These are phyloP conservation scores for Chalcosyrphus nemorum DNA, from an alignment of 2,888 invertebrate genomes.

Conservation along the genomic window DNA sequence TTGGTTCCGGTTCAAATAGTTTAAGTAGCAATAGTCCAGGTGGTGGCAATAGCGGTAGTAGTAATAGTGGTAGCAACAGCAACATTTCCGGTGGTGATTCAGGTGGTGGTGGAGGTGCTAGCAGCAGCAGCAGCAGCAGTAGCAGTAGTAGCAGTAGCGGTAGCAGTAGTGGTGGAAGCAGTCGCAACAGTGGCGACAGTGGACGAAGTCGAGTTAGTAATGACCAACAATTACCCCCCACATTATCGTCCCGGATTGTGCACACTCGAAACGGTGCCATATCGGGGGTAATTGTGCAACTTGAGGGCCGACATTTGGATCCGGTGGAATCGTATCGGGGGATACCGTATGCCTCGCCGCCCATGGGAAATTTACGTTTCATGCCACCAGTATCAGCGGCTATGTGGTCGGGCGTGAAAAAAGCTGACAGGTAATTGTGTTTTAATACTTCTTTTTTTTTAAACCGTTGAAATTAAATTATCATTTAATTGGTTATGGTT, in stretches of 20 bases:
- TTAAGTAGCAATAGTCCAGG: conserved; percentile 65
- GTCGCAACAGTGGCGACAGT: conserved; percentile 75
- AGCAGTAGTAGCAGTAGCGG: conserved; percentile 61
- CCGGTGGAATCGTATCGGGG: conserved; percentile 96
- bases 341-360: conserved; percentile 97
- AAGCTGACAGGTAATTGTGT: conserved; percentile 86
- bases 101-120: conserved; percentile 31
- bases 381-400: conserved; percentile 98
- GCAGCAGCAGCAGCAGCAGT: conserved; percentile 67
- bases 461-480: conserved; percentile 46
- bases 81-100: conserved; percentile 54
- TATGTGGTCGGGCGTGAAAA: conserved; percentile 94
- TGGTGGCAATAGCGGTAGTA: conserved; percentile 53
- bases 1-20: conserved; percentile 67
- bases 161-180: conserved; percentile 73
- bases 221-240: conserved; percentile 81
- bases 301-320: conserved; percentile 91
- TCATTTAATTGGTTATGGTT: conserved; percentile 17
- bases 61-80: conserved; percentile 65
- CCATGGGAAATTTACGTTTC: conserved; percentile 93
- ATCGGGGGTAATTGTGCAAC: conserved; percentile 91
- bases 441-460: conserved; percentile 28
- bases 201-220: conserved; percentile 75
- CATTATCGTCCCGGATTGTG: conserved; percentile 91
- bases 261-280: conserved; percentile 94